phyloP scores from a whole-genome alignment of 2,888 invertebrate genomes.

The Laspeyria flexula region DNA sequence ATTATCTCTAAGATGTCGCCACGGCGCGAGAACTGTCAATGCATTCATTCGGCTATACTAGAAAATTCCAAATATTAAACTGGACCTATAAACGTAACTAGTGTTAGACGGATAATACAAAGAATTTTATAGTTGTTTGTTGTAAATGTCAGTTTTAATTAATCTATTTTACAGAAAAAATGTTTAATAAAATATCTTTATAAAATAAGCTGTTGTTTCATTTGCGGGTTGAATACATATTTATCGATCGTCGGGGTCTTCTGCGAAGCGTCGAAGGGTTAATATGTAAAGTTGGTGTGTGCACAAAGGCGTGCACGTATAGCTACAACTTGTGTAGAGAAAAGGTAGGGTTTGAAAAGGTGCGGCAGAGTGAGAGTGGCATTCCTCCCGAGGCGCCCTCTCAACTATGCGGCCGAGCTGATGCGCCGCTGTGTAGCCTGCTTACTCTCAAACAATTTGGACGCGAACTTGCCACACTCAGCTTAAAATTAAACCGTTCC shows the following conservation, averaged over 20 bases:
- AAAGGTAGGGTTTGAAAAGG: conserved; percentile 57
- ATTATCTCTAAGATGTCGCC: conserved; percentile 54
- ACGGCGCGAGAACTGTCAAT: conserved; percentile 51
- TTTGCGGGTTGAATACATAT: conserved; percentile 27
- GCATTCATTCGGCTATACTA: conserved; percentile 56
- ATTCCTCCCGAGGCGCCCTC: conserved; percentile 59
- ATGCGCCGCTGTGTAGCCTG: conserved; percentile 33
- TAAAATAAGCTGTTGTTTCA: conserved; percentile 68
- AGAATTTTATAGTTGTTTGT: conserved; percentile 86
- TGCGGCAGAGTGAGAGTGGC: conserved; percentile 47
- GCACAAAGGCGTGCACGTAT: conserved; percentile 45
- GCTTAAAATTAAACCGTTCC: conserved; percentile 40
- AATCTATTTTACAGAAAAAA: conserved; percentile 84
- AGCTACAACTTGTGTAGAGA: conserved; percentile 47
- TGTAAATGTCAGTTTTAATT: conserved; percentile 85
- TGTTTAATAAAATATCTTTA: conserved; percentile 86
- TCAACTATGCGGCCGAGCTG: conserved; percentile 62
- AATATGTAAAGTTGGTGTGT: conserved; percentile 40
- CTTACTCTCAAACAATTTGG: conserved; percentile 53
- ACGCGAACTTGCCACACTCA: conserved; percentile 35
- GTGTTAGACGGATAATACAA: conserved; percentile 76
- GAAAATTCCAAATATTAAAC: conserved; percentile 67
- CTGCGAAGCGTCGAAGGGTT: conserved; percentile 38
- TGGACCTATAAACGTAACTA: conserved; percentile 78
- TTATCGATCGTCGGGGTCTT: conserved; percentile 20